Base-by-base conservation (phyloP, 2,113 vertebrate species). In the Trichechus manatus region DNA sequence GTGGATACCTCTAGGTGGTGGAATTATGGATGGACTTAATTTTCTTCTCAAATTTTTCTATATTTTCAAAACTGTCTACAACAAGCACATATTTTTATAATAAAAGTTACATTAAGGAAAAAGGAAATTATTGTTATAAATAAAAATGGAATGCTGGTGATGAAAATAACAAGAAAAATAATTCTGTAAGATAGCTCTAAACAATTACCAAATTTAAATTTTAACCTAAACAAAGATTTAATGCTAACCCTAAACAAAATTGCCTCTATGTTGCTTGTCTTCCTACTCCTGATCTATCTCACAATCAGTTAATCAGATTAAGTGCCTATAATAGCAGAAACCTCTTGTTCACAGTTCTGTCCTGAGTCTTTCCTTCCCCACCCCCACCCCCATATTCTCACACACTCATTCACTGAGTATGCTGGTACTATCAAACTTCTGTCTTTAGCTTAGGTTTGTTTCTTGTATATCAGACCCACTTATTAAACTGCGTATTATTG, bases 91-190 rank as follows among this genome's bases (percentile, higher is more conserved):
- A 42, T 56, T 83, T 82, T 87, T 63, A 85, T 61, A 94, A 92
- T 59, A 66, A 85, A 72, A 88, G 3, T 25, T 72, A 4, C 56
- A 50, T 78, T 78, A 91, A 94, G 39, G 29, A 31, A 19, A 33
- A 93, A 93, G 64, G 20, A 80, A n/a, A 61, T 27, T 87, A 23
- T 44, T 44, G 5, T 86, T 80, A 27, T 53, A 94, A 85, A 50
- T 80, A 90, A 94, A 81, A 89, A 74, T n/a, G 39, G 86, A 87
- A 95, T 87, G 33, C 36, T 44, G n/a, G 27, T 68, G 42, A 79
- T 66, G 27, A 92, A 77, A 80, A 83, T 50, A 77, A 59, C 20
- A 84, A 81, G 39, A 94, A 87, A 88, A 25, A 83, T 47, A 78
- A 36, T 72, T 90, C 4, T 86, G 22, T 93, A 94, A 86, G 75